phyloP scores from a whole-genome alignment of 2,888 invertebrate genomes.

The Criorhina ranunculi region DNA sequence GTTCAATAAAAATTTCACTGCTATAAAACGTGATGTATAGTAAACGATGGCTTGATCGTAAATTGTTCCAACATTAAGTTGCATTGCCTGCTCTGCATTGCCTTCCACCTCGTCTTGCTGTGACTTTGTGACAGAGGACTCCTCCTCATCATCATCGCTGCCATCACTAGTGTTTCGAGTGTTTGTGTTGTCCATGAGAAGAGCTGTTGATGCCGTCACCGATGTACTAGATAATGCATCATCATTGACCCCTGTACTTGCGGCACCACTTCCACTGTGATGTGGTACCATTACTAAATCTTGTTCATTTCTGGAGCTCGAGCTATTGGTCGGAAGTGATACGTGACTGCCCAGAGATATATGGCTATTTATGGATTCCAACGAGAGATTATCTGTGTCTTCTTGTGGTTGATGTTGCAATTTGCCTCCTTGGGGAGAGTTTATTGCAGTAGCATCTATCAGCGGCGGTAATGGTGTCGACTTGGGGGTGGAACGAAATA shows the following conservation, averaged over 20 bases:
- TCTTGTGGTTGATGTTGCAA: slow-evolving; percentile 52
- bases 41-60: slow-evolving; percentile 83
- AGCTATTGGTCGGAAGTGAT: slow-evolving; percentile 71
- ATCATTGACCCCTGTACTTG: slow-evolving; percentile 77
- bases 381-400: slow-evolving; percentile 81
- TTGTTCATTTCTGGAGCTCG: slow-evolving; percentile 78
- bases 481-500: slow-evolving; percentile 82
- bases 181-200: slow-evolving; percentile 79
- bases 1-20: slow-evolving; percentile 82
- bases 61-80: slow-evolving; percentile 82
- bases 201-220: slow-evolving; percentile 81
- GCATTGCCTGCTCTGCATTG: slow-evolving; percentile 77
- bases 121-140: slow-evolving; percentile 47
- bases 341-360: slow-evolving; percentile 79
- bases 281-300: slow-evolving; percentile 74
- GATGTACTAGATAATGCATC: slow-evolving; percentile 80
- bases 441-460: slow-evolving; percentile 78
- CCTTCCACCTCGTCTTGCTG: slow-evolving; percentile 56
- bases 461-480: slow-evolving; percentile 75
- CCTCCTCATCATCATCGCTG: slow-evolving; percentile 57
- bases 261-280: slow-evolving; percentile 50
- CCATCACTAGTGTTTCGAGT: slow-evolving; percentile 67
- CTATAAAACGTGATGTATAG: slow-evolving; percentile 83
- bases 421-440: slow-evolving; percentile 61
- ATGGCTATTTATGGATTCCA: slow-evolving; percentile 82